phyloP scores from a whole-genome alignment of 2,113 vertebrate genomes.

The Bujurquina vittata region DNA sequence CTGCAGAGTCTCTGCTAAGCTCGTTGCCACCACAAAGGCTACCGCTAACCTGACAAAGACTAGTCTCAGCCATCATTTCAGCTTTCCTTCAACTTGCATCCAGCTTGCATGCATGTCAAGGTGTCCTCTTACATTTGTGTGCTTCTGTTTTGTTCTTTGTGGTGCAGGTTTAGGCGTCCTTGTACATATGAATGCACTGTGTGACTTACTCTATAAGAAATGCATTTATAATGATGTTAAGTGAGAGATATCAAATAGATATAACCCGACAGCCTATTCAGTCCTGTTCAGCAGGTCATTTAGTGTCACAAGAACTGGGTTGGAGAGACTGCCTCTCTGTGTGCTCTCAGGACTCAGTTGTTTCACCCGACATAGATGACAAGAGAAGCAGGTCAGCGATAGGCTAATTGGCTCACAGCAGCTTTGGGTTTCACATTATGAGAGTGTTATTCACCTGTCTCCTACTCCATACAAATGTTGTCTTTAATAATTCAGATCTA shows the following conservation, averaged over 20 bases:
- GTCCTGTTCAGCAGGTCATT: constrained; percentile 18
- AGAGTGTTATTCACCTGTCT: constrained; percentile 68
- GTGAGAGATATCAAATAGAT: neutral
- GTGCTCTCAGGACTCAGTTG: constrained; percentile 24
- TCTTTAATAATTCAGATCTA: constrained; percentile 73
- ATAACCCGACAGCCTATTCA: constrained; percentile 2
- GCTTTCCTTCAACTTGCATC: neutral
- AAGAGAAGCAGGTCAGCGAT: constrained; percentile 52
- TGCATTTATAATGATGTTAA: constrained; percentile 9
- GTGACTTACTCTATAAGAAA: neutral
- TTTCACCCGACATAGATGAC: constrained; percentile 49
- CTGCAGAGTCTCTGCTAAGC: constrained; percentile 42
- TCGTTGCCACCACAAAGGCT: constrained; percentile 29
- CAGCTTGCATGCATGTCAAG: neutral
- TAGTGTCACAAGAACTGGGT: constrained; percentile 16
- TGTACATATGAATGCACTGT: neutral
- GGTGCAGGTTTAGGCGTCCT: neutral
- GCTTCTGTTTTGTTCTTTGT: neutral
- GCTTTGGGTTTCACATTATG: constrained; percentile 67
- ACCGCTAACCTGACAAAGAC: constrained; percentile 19
- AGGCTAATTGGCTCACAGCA: constrained; percentile 36
- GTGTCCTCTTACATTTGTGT: neutral
- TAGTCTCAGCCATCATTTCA: neutral
- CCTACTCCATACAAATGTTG: constrained; percentile 70
- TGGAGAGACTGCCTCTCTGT: constrained; percentile 4